Conservation (phyloP, 2,797 vertebrate species). For the Rhyacichthys aspro region DNA sequence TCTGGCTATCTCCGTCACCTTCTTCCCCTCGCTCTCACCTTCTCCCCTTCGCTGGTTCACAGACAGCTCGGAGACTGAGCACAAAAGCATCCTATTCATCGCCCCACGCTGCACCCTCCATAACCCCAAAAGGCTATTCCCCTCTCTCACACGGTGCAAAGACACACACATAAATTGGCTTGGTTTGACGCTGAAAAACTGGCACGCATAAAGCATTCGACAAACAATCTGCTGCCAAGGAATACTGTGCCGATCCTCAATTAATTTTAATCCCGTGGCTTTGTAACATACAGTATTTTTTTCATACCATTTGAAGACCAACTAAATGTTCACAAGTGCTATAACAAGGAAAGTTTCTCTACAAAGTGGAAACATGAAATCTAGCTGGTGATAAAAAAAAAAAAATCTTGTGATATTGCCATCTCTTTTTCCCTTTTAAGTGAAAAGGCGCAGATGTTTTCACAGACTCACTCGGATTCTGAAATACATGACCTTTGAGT, state of each 20-base stretch:
- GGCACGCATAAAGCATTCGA: conserved; percentile 51
- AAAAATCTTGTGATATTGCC: conserved; percentile 25
- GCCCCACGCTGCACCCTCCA: conserved; percentile 69
- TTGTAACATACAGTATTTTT: conserved; percentile 54
- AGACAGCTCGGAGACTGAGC: conserved; percentile 73
- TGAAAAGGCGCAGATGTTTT: conserved; percentile 50
- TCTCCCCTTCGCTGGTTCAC: conserved; percentile 70
- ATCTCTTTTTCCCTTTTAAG: conserved; percentile 25
- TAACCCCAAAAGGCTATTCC: conserved; percentile 73
- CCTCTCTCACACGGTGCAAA: conserved; percentile 49
- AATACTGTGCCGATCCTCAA: conserved; percentile 70
- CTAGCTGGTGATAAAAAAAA: conserved; percentile 13
- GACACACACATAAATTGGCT: conserved; percentile 29
- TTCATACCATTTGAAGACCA: conserved; percentile 41
- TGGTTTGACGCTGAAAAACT: conserved; percentile 55
- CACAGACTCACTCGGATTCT: conserved; percentile 48
- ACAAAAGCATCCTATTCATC: conserved; percentile 79
- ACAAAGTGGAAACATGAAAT: conserved; percentile 21
- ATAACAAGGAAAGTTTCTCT: conserved; percentile 30
- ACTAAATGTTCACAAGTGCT: conserved; percentile 37
- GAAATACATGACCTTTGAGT: conserved; percentile 71
- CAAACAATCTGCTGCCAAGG: conserved; percentile 74
- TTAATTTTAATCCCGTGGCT: conserved; percentile 71
- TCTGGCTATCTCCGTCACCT: conserved; percentile 67
- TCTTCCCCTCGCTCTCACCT: conserved; percentile 44